Base-by-base conservation (phyloP, 2,888 invertebrate genomes). In the Cremastinae sp. region DNA sequence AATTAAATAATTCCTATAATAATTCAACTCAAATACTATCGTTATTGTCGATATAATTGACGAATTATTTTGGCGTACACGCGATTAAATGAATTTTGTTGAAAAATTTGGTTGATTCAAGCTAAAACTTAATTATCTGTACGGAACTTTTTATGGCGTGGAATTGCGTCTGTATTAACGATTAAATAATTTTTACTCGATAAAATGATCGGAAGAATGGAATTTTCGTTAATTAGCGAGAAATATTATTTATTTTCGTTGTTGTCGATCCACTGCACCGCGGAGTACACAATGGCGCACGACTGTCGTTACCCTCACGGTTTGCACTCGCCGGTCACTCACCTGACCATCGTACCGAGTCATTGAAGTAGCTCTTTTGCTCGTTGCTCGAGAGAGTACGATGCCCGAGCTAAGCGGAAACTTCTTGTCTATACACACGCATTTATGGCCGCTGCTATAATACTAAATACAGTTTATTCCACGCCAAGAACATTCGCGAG, bases 321-420 rank as follows among this genome's bases (percentile, higher is more conserved):
- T 36, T 64, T 22, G 61, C 41, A 70, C 59, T n/a, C 78, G 53
- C 70, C 79, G 85, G 85, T 86, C 86, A 85, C 84, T 86, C 84
- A 85, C 85, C 86, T 84, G 84, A 80, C 82, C 79, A 82, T 81
- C 80, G 80, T 78, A 82, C 80, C 80, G 82, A 83, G 85, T 84
- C 82, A 85, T 84, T 84, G 83, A 84, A 81, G 75, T 72, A 68
- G 72, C 82, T 81, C 75, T 73, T 70, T 74, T 66, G 74, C 66
- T 66, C 71, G 49, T 45, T 62, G 36, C 51, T 66, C 69, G 65
- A 22, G 75, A 72, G 68, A 72, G 75, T 68, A 68, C 75, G 75
- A 68, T 49, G 64, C 56, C 69, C 47, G 38, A 16, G 53, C 68
- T 41, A 80, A 78, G 80, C 80, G 82, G 82, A 83, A 85, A 82